Evolutionary conservation across 2,797 vertebrate genomes (phyloP).

Genomic region (Liasis olivaceus): DNA sequence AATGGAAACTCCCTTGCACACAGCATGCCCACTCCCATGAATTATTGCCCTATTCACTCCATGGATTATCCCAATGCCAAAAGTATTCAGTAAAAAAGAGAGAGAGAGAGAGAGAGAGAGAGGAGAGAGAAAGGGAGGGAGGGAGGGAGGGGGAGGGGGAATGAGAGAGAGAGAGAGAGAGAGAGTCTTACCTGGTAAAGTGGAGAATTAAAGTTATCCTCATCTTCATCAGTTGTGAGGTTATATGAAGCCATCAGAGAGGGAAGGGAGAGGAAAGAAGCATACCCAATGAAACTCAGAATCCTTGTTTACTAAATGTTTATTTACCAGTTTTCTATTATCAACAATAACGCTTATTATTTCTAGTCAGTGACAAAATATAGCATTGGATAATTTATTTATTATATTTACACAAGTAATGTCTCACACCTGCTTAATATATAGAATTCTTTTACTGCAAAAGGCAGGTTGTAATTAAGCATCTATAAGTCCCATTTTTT

Average conservation of each 20-base stretch:
- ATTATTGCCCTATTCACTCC: neutral
- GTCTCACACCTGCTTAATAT: neutral
- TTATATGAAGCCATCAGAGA: constrained; percentile 18
- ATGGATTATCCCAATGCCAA: neutral
- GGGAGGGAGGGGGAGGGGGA: no score
- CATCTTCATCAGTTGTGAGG: constrained; percentile 56
- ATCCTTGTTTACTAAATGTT: neutral
- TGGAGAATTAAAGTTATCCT: constrained; percentile 29
- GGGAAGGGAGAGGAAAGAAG: neutral
- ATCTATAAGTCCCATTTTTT: neutral
- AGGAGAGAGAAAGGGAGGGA: neutral
- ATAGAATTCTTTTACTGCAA: neutral
- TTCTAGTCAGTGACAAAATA: neutral
- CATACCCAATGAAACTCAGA: neutral
- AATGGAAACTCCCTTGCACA: neutral
- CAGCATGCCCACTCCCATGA: neutral
- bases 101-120: neutral
- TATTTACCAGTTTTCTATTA: neutral
- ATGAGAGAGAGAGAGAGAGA: neutral
- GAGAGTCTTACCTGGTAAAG: constrained; percentile 57
- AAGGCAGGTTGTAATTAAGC: neutral
- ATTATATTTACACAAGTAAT: neutral
- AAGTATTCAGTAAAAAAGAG: neutral
- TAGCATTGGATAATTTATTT: neutral
- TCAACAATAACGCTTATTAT: neutral